Conservation (phyloP, 2,797 vertebrate species). For the Sebastes aleutianus region DNA sequence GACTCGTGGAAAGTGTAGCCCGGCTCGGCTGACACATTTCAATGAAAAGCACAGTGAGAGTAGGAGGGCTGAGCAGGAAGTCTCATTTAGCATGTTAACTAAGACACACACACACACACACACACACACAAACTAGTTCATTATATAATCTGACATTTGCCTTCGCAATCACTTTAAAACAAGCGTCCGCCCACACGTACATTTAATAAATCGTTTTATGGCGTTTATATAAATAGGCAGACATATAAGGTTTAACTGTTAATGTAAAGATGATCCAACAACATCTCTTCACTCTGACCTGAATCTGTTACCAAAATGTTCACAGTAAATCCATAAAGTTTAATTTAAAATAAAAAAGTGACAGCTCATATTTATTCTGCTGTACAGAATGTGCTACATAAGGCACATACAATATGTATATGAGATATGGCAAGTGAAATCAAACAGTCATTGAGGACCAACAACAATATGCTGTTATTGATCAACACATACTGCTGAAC, state of each 20-base stretch:
- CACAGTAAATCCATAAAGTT: no score
- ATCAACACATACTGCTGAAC: no score
- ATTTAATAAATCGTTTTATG: background rate
- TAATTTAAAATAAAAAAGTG: background rate
- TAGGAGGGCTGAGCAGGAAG: background rate
- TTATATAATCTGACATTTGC: slow-evolving; percentile 16
- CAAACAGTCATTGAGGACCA: no score
- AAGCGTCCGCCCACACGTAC: background rate
- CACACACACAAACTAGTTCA: background rate
- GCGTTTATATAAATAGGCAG: slow-evolving; percentile 6
- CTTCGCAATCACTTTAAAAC: background rate
- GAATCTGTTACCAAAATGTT: background rate
- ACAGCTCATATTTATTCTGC: background rate
- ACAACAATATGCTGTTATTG: background rate
- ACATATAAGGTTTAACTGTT: background rate
- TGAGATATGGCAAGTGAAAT: no score
- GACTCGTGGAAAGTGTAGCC: background rate
- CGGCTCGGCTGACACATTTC: background rate
- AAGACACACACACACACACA: background rate
- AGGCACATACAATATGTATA: no score
- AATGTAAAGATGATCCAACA: background rate
- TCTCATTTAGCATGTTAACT: background rate
- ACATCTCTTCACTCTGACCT: background rate
- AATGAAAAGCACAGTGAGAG: background rate
- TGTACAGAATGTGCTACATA: no score